phyloP scores from a whole-genome alignment of 2,113 vertebrate species.

The Notechis scutatus region DNA sequence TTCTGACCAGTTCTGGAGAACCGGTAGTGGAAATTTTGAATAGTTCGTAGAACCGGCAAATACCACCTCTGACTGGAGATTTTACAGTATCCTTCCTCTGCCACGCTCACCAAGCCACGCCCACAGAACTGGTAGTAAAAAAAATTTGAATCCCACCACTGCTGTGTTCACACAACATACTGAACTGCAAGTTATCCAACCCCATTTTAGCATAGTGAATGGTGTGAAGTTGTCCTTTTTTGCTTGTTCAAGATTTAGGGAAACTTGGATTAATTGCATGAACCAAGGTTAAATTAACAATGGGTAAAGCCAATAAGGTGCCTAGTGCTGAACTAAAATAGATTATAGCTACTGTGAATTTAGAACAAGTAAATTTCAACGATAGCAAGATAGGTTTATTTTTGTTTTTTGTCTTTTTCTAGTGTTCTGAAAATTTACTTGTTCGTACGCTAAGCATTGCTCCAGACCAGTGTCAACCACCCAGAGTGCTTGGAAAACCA shows the following conservation, averaged over 20 bases:
- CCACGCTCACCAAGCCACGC: too few species aligned
- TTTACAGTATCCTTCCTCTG: too few species aligned
- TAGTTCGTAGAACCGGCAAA: too few species aligned
- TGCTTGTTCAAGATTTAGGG: neutral
- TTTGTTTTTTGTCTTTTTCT: slow-evolving; percentile 7
- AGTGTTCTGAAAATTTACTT: slow-evolving; percentile 88
- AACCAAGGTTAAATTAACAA: neutral
- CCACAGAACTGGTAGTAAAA: too few species aligned
- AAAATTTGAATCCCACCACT: too few species aligned
- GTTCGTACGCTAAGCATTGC: slow-evolving; percentile 86
- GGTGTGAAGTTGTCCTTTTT: neutral
- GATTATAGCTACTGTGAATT: neutral
- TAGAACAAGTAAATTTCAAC: neutral
- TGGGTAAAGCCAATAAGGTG: neutral
- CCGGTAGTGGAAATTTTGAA: too few species aligned
- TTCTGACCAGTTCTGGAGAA: too few species aligned
- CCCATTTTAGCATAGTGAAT: neutral
- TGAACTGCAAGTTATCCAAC: neutral
- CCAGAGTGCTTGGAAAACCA: slow-evolving; percentile 84
- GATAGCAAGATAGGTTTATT: neutral
- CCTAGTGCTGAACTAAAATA: neutral
- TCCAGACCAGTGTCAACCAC: slow-evolving; percentile 84
- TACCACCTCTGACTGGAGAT: too few species aligned
- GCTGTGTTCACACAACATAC: neutral
- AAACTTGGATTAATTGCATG: neutral